Percentiles rank a stretch among this genome's conserved stretches.
phyloP scores from a whole-genome alignment of 2,113 vertebrate species.

The Tapirus terrestris region DNA sequence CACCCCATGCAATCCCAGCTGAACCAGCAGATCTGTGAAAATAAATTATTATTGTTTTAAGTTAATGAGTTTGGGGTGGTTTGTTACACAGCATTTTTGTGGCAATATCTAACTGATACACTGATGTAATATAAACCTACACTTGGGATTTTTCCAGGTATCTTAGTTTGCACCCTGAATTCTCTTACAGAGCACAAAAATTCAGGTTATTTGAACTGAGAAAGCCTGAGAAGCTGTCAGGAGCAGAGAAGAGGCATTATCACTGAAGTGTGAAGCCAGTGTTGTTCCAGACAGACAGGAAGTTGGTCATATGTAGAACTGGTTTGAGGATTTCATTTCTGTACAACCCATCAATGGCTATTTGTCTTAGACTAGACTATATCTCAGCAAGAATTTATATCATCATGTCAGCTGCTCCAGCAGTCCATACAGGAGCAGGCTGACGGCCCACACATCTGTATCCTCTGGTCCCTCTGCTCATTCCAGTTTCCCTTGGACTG shows the following conservation, averaged over 20 bases:
- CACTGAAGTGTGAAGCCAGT: neutral
- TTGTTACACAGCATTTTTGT: neutral
- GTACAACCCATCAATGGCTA: neutral
- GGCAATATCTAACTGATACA: neutral
- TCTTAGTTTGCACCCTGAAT: neutral
- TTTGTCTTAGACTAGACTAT: neutral
- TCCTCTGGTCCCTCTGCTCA: neutral
- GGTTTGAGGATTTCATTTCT: neutral
- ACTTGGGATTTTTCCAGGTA: neutral
- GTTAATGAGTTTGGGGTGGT: neutral
- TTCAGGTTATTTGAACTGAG: neutral
- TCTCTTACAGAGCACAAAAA: neutral
- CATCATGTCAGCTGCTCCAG: neutral
- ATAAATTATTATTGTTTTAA: neutral
- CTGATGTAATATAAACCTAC: neutral
- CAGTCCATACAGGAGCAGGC: neutral
- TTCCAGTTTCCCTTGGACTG: neutral
- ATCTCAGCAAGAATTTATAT: neutral
- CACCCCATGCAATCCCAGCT: neutral
- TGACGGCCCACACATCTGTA: neutral
- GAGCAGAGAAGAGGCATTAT: neutral
- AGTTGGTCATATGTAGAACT: neutral
- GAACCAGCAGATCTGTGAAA: neutral
- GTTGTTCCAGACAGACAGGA: neutral
- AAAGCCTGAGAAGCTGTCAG: neutral